Evolutionary conservation across 2,797 vertebrate genomes (phyloP).

Genomic region (Neomorphus geoffroyi): DNA sequence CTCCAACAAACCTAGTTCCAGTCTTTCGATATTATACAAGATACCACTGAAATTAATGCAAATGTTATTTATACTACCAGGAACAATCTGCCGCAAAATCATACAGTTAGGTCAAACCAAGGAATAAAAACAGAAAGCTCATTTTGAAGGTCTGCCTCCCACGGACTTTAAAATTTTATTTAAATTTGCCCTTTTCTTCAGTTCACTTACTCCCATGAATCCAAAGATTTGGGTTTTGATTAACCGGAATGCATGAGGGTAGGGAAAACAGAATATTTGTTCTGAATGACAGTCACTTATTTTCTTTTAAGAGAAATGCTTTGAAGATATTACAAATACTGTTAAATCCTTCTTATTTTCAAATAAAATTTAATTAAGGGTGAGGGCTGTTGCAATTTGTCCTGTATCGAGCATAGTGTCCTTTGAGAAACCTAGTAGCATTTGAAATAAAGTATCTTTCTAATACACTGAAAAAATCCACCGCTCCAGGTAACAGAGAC

Average conservation of each 20-base stretch:
- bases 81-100: background rate
- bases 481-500: background rate
- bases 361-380: background rate
- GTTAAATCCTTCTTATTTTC: background rate
- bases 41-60: background rate
- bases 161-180: background rate
- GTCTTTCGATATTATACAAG: rapidly evolving
- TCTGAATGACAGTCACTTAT: background rate
- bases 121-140: background rate
- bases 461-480: background rate
- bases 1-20: background rate
- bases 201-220: background rate
- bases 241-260: background rate
- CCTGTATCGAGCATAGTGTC: background rate
- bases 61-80: background rate
- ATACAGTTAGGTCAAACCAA: background rate
- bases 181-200: background rate
- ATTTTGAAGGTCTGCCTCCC: background rate
- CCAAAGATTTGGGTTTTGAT: background rate
- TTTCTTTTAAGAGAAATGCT: background rate
- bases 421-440: background rate
- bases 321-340: background rate
- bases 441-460: background rate
- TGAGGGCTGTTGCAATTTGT: background rate
- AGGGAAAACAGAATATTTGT: background rate